Conservation (phyloP, 2,113 vertebrate genomes). For the Trogon melanurus region DNA sequence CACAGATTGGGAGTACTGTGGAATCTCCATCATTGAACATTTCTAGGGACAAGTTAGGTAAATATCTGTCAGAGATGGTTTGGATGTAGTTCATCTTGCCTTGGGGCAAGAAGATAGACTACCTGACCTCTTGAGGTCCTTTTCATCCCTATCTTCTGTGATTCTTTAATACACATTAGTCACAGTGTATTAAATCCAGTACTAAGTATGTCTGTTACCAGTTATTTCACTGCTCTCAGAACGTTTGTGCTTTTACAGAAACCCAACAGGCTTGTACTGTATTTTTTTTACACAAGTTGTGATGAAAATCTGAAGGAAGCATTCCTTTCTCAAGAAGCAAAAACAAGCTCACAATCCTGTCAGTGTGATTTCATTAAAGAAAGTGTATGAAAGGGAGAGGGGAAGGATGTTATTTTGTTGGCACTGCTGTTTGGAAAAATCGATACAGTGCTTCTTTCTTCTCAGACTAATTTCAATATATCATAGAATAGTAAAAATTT, state of each 20-base stretch:
- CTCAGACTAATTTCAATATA: neutral
- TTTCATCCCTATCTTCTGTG: neutral
- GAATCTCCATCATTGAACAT: neutral
- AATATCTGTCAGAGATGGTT: conserved; percentile 23
- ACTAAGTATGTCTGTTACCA: neutral
- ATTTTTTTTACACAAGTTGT: neutral
- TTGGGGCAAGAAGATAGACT: conserved; percentile 7
- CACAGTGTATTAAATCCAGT: neutral
- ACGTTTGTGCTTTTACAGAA: neutral
- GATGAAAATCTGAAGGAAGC: neutral
- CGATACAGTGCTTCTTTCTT: neutral
- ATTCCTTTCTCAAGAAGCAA: neutral
- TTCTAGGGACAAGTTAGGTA: neutral
- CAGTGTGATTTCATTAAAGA: neutral
- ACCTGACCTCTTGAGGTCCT: conserved; percentile 1
- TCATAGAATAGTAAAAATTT: neutral
- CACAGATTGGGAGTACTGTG: neutral
- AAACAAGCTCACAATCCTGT: neutral
- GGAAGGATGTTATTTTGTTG: neutral
- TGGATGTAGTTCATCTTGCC: conserved; percentile 10
- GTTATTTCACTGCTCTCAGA: neutral
- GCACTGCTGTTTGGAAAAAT: neutral
- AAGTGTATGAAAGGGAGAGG: neutral
- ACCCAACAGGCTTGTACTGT: neutral
- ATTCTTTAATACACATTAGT: conserved; percentile 10